phyloP scores from a whole-genome alignment of 64 coral and sea anemone genomes.

The Montipora foliosa region DNA sequence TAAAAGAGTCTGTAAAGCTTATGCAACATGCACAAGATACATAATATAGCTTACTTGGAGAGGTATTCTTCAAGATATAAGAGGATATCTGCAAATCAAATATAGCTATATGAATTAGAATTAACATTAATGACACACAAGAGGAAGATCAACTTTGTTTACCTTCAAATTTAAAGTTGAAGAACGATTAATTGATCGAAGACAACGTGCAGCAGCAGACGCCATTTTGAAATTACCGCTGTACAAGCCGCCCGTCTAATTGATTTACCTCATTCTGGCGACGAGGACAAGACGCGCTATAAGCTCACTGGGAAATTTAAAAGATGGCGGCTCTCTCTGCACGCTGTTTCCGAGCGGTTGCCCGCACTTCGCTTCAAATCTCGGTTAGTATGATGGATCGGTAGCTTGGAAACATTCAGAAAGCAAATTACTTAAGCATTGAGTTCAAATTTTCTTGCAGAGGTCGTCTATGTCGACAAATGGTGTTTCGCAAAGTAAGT shows the following conservation, averaged over 20 bases:
- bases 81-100: conserved; percentile 28
- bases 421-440: background rate
- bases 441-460: conserved; percentile 6
- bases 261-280: background rate
- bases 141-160: background rate
- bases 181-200: conserved; percentile 47
- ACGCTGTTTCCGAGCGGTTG: conserved; percentile 69
- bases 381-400: conserved; percentile 33
- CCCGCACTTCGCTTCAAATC: conserved; percentile 29
- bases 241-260: background rate
- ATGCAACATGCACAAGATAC: background rate
- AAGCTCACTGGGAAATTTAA: conserved; percentile 30
- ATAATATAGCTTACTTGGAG: conserved; percentile 42
- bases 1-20: background rate
- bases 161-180: conserved; percentile 23
- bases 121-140: background rate
- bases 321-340: conserved; percentile 74
- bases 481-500: conserved; percentile 51
- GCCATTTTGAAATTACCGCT: conserved; percentile 73
- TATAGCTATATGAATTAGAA: background rate
- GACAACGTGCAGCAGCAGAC: conserved; percentile 61
- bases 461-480: conserved; percentile 41
- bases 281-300: background rate
- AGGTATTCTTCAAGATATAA: conserved; percentile 4
- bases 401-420: background rate